Conservation (phyloP, 2,797 vertebrate species). For the Paguma larvata region DNA sequence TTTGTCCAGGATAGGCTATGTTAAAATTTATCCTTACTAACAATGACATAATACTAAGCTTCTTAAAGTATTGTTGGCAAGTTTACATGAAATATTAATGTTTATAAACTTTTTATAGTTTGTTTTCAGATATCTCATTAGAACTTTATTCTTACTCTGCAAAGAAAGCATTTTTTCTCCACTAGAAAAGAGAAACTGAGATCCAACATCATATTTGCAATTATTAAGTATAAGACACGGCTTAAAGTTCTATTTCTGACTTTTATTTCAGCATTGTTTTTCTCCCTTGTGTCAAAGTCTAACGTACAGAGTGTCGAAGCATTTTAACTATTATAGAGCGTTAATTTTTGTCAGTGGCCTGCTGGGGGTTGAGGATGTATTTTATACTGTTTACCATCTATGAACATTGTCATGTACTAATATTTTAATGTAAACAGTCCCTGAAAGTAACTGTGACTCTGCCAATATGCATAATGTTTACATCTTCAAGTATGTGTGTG, state of each 20-base stretch:
- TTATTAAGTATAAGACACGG: background rate
- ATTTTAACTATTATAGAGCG: background rate
- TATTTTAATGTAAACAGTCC: background rate
- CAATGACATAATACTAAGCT: background rate
- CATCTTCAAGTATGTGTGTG: background rate
- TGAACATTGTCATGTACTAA: background rate
- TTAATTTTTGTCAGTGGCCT: background rate
- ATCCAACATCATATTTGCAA: background rate
- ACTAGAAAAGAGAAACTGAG: background rate
- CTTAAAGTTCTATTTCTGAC: background rate
- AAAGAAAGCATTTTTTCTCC: background rate
- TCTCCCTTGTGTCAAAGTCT: background rate
- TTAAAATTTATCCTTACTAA: background rate
- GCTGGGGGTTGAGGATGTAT: background rate
- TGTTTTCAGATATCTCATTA: constrained; percentile 1
- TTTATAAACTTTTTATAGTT: background rate
- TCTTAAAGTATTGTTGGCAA: background rate
- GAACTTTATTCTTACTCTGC: background rate
- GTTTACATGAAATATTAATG: background rate
- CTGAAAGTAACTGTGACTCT: background rate
- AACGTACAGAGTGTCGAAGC: background rate
- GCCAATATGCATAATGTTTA: background rate
- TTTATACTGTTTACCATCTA: background rate
- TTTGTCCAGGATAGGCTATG: background rate
- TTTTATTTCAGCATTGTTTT: background rate